A percentile compares a stretch with the other conserved stretches of the same genome.
Conservation (phyloP, 2,113 vertebrate genomes). For the Dendropsophus ebraccatus region DNA sequence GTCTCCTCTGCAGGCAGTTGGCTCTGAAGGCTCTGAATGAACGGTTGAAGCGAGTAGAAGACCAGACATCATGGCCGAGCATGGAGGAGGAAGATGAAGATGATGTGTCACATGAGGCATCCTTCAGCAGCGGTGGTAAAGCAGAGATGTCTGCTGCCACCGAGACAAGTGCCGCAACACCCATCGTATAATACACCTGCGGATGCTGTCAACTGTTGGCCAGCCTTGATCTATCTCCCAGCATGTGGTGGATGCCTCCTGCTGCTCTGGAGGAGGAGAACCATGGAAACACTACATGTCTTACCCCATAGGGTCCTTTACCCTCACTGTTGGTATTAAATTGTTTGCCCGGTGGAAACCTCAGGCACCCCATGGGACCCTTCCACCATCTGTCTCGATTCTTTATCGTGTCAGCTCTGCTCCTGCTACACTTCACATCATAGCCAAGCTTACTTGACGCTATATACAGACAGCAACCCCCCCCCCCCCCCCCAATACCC, state of each 20-base stretch:
- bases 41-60: conserved; percentile 92
- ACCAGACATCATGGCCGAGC: conserved; percentile 93
- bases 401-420: background rate
- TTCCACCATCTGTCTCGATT: background rate
- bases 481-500: background rate
- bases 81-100: conserved; percentile 93
- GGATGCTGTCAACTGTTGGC: conserved; percentile 48
- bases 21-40: conserved; percentile 96
- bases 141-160: conserved; percentile 62
- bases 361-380: background rate
- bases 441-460: background rate
- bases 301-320: background rate
- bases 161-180: conserved; percentile 88
- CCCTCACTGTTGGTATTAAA: conserved; percentile 5
- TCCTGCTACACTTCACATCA: background rate
- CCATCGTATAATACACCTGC: conserved; percentile 75
- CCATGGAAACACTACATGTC: background rate
- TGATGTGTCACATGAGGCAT: conserved; percentile 70
- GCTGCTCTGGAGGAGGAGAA: conserved; percentile 13
- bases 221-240: background rate
- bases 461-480: background rate
- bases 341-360: conserved; percentile 3
- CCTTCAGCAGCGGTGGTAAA: conserved; percentile 63
- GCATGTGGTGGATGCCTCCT: background rate
- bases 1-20: conserved; percentile 81